Evolutionary conservation across 2,113 vertebrate genomes (phyloP).

Genomic region (Stictonetta naevosa): DNA sequence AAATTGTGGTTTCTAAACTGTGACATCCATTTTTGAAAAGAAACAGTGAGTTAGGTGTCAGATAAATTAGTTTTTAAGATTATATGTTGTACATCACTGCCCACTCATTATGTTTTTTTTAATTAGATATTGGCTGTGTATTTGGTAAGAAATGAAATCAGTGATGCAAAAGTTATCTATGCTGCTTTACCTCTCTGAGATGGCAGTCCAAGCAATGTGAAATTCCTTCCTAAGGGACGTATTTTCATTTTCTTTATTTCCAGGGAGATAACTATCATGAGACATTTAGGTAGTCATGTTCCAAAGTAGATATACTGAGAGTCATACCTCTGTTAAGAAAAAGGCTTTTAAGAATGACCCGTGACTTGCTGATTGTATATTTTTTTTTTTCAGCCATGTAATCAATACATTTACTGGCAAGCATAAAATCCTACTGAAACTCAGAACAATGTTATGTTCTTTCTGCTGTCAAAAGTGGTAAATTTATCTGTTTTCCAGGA

Average conservation of each 20-base stretch:
- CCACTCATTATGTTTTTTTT: neutral
- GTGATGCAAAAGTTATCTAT: neutral
- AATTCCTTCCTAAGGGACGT: neutral
- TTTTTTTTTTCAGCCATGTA: neutral
- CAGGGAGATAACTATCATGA: neutral
- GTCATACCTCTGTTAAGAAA: neutral
- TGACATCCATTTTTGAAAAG: neutral
- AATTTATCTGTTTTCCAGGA: neutral
- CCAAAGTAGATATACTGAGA: neutral
- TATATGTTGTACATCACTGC: neutral
- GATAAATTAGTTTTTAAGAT: neutral
- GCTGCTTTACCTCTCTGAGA: conserved; percentile 12
- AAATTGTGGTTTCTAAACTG: neutral
- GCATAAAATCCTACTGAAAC: neutral
- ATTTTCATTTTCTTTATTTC: neutral
- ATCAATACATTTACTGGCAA: neutral
- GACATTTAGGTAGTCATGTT: neutral
- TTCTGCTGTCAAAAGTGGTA: too few species aligned
- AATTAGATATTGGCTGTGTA: neutral
- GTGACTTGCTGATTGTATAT: neutral
- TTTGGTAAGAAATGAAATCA: neutral
- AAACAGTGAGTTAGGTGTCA: neutral
- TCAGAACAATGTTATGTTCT: neutral
- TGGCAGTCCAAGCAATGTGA: conserved; percentile 1
- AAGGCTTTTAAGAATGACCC: neutral